phyloP scores from a whole-genome alignment of 2,888 invertebrate genomes.

The Scotopteryx bipunctaria region DNA sequence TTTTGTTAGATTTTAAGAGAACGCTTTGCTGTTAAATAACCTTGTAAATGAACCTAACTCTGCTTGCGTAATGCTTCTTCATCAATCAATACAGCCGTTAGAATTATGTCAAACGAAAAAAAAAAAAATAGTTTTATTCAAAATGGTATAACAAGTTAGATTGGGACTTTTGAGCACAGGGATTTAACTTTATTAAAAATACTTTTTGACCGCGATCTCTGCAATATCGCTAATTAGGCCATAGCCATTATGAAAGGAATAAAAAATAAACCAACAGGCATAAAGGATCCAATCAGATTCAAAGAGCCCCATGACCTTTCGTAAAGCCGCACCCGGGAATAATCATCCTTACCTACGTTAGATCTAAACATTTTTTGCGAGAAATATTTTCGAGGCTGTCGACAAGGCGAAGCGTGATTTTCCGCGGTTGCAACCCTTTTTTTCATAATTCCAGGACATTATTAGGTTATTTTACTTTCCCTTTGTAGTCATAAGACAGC shows the following conservation, averaged over 20 bases:
- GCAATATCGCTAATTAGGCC: slow-evolving; percentile 5
- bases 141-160: too few species aligned
- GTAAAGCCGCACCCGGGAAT: slow-evolving; percentile 24
- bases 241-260: slow-evolving; percentile 13
- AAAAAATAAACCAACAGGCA: slow-evolving; percentile 21
- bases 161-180: neutral
- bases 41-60: too few species aligned
- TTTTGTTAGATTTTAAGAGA: too few species aligned
- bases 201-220: slow-evolving; percentile 5
- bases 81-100: too few species aligned
- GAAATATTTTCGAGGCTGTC: slow-evolving; percentile 20
- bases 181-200: neutral
- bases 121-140: too few species aligned
- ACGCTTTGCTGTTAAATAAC: too few species aligned
- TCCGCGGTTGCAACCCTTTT: slow-evolving; percentile 29
- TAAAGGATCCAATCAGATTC: slow-evolving; percentile 26
- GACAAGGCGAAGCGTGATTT: slow-evolving; percentile 26
- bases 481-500: slow-evolving; percentile 15
- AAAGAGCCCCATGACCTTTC: slow-evolving; percentile 26
- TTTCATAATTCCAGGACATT: slow-evolving; percentile 32
- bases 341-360: slow-evolving; percentile 21
- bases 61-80: too few species aligned
- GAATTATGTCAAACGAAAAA: too few species aligned
- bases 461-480: slow-evolving; percentile 32
- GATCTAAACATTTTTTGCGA: slow-evolving; percentile 26